These are phyloP conservation scores for Cetoscarus ocellatus DNA, from an alignment of 2,797 vertebrate species.

Conservation along the genomic window DNA sequence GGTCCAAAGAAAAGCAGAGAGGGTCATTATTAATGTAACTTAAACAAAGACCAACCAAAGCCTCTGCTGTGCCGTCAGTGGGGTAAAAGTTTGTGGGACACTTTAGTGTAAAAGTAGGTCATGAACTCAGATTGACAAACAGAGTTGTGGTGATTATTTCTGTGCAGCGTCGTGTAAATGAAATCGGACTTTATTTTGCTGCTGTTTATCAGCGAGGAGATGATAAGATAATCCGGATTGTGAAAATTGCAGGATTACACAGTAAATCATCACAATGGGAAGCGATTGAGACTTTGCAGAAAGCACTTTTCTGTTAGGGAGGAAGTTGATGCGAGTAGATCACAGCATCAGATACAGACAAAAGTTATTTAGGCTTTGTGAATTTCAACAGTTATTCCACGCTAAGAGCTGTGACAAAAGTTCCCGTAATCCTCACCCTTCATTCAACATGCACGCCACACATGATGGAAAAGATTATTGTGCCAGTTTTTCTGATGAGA, in stretches of 20 bases:
- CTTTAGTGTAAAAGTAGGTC: constrained; percentile 43
- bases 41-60: neutral
- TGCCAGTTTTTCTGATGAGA: constrained; percentile 58
- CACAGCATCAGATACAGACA: constrained; percentile 54
- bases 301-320: constrained; percentile 47
- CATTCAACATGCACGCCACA: constrained; percentile 59
- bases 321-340: constrained; percentile 63
- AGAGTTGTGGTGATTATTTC: constrained; percentile 55
- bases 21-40: neutral
- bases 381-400: constrained; percentile 52
- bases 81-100: constrained; percentile 22
- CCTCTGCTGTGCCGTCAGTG: neutral
- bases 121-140: constrained; percentile 46
- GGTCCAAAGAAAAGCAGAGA: too few relatives aligned
- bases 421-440: constrained; percentile 55
- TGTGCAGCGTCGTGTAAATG: constrained; percentile 70
- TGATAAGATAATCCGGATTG: constrained; percentile 82
- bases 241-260: constrained; percentile 81
- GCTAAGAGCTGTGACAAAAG: constrained; percentile 59
- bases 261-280: constrained; percentile 72
- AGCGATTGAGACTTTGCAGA: constrained; percentile 70
- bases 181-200: constrained; percentile 71
- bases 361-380: constrained; percentile 66
- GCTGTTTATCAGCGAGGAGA: constrained; percentile 69
- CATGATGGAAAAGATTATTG: constrained; percentile 71